These are phyloP conservation scores for Tinea pellionella DNA, from an alignment of 2,888 invertebrate genomes.

Conservation along the genomic window DNA sequence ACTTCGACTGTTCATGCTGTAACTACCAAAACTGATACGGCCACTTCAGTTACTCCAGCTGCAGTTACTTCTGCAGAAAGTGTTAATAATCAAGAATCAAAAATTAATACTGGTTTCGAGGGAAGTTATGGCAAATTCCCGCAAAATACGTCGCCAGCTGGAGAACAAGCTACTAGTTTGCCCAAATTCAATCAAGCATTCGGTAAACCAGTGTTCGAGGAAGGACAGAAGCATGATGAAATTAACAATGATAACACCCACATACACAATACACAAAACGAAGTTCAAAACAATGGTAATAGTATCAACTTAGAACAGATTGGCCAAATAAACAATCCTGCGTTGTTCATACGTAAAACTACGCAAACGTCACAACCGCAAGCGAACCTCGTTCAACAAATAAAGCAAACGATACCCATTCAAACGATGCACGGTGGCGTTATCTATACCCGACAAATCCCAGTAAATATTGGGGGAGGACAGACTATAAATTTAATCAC, in stretches of 20 bases:
- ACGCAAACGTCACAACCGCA: slow-evolving; percentile 41
- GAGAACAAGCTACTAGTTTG: slow-evolving; percentile 64
- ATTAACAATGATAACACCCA: slow-evolving; percentile 33
- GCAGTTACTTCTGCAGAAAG: slow-evolving; percentile 30
- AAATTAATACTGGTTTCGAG: slow-evolving; percentile 58
- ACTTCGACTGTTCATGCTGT: slow-evolving; percentile 22
- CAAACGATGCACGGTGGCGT: slow-evolving; percentile 76
- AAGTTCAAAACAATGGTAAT: slow-evolving; percentile 34
- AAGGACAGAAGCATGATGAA: slow-evolving; percentile 40
- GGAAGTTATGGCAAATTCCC: slow-evolving; percentile 68
- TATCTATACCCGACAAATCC: slow-evolving; percentile 79
- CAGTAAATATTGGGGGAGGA: slow-evolving; percentile 68
- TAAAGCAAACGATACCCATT: slow-evolving; percentile 65
- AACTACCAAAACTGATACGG: slow-evolving; percentile 34
- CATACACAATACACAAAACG: slow-evolving; percentile 24
- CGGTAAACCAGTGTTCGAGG: slow-evolving; percentile 76
- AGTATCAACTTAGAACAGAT: slow-evolving; percentile 48
- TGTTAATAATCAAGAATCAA: slow-evolving; percentile 22
- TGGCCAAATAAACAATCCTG: slow-evolving; percentile 45
- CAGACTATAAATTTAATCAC: slow-evolving; percentile 72
- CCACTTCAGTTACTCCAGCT: slow-evolving; percentile 33
- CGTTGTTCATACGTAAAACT: slow-evolving; percentile 46
- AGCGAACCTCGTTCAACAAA: slow-evolving; percentile 48
- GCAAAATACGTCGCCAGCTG: slow-evolving; percentile 38
- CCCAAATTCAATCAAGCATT: slow-evolving; percentile 86